Evolutionary conservation across 35 echinoderm and acorn worm species (phyloP).

Genomic region (Apostichopus parvimensis): DNA sequence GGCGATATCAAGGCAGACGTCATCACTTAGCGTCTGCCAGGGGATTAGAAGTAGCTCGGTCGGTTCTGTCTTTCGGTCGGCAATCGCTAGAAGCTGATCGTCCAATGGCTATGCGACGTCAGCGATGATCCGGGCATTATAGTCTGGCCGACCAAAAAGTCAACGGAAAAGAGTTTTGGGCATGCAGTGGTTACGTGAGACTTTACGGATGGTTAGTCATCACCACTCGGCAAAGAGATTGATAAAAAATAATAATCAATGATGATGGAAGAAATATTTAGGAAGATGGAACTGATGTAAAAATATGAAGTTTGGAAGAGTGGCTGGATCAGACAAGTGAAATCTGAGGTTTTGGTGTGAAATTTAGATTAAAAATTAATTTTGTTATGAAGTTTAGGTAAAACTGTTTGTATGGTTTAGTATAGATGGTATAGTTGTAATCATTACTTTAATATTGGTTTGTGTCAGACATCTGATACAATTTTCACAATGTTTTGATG

Average conservation of each 20-base stretch:
- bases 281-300: neutral
- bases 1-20: conserved; percentile 32
- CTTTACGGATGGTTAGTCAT: neutral
- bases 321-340: neutral
- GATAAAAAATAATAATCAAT: neutral
- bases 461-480: too few species aligned
- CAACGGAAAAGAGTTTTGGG: neutral
- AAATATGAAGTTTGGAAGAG: neutral
- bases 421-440: too few species aligned
- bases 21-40: conserved; percentile 35
- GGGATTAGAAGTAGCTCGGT: conserved; percentile 25
- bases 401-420: too few species aligned
- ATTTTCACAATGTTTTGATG: too few species aligned
- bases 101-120: conserved; percentile 24
- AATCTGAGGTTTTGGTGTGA: neutral
- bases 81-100: neutral
- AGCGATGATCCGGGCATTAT: conserved; percentile 26
- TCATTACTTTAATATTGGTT: too few species aligned
- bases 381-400: too few species aligned
- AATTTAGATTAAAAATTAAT: too few species aligned
- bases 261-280: neutral
- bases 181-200: neutral
- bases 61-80: neutral
- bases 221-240: neutral
- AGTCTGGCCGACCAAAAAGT: neutral